Evolutionary conservation across 2,797 vertebrate genomes (phyloP).

Genomic region (Iguana delicatissima): DNA sequence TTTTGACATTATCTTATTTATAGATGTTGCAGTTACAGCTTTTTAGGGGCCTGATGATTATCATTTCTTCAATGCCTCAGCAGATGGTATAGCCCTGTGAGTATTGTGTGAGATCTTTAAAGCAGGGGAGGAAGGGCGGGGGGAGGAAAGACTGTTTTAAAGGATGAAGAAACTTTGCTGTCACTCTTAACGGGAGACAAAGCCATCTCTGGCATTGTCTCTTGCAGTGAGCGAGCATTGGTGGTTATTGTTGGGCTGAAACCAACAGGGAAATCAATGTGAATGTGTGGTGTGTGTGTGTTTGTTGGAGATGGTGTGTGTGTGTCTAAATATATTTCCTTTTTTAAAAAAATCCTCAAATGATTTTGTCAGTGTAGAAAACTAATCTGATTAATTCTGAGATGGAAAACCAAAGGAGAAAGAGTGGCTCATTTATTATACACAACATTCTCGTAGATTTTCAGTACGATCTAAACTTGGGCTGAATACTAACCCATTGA

Average conservation of each 20-base stretch:
- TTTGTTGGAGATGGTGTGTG: not conserved
- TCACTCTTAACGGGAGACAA: slow-evolving; percentile 68
- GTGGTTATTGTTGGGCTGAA: slow-evolving; percentile 59
- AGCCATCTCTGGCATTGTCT: slow-evolving; percentile 63
- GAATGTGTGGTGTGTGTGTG: slow-evolving; percentile 53
- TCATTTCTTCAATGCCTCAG: slow-evolving; percentile 79
- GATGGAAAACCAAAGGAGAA: slow-evolving; percentile 74
- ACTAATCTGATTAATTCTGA: slow-evolving; percentile 75
- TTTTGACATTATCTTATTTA: slow-evolving; percentile 85
- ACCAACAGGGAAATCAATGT: slow-evolving; percentile 70
- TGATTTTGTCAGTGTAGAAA: slow-evolving; percentile 57
- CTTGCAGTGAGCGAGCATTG: slow-evolving; percentile 51
- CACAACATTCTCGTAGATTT: slow-evolving; percentile 74
- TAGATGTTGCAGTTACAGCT: slow-evolving; percentile 78
- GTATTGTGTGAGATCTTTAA: slow-evolving; percentile 63
- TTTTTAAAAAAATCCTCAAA: slow-evolving; percentile 39
- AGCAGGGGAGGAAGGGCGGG: slow-evolving; percentile 55
- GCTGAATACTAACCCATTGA: slow-evolving; percentile 78
- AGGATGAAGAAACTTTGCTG: slow-evolving; percentile 37
- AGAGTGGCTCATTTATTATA: slow-evolving; percentile 73
- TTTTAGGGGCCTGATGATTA: slow-evolving; percentile 82
- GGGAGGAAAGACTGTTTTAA: slow-evolving; percentile 35
- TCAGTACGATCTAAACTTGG: slow-evolving; percentile 73
- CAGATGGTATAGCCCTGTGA: slow-evolving; percentile 76
- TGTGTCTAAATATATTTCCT: not conserved